These are phyloP conservation scores for Panurus biarmicus DNA, from an alignment of 2,113 vertebrate species.

Conservation along the genomic window DNA sequence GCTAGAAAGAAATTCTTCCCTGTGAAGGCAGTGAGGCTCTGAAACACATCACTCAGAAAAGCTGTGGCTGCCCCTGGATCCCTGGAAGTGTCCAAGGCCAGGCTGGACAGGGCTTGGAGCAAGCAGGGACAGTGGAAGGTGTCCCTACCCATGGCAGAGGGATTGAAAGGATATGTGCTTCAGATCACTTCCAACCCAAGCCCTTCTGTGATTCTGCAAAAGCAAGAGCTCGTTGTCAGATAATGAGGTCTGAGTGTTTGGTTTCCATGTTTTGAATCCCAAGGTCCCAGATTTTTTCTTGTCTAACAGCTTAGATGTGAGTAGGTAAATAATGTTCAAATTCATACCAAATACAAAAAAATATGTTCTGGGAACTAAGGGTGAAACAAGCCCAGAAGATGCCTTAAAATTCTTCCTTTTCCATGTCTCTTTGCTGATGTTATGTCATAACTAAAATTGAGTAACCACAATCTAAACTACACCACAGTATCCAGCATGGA, in stretches of 20 bases:
- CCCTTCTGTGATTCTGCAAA: not conserved
- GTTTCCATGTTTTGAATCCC: not conserved
- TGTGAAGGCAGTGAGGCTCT: not conserved
- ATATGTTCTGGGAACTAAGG: not conserved
- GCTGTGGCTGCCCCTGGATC: not conserved
- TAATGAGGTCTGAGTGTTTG: not conserved
- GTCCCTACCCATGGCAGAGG: not conserved
- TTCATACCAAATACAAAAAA: not conserved
- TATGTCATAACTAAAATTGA: not conserved
- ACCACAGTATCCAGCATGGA: not conserved
- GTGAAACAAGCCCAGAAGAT: not conserved
- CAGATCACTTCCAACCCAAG: not conserved
- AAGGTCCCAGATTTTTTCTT: not conserved
- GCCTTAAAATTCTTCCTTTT: not conserved
- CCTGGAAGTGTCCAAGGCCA: not conserved
- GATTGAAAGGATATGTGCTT: not conserved
- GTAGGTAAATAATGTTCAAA: not conserved
- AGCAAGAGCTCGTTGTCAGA: not conserved
- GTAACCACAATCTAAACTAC: not conserved
- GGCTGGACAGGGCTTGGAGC: fast-evolving
- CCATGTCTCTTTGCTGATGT: not conserved
- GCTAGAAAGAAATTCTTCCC: not conserved
- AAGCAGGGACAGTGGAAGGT: fast-evolving
- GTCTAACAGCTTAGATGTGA: not conserved
- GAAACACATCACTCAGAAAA: too few relatives aligned